Evolutionary conservation across 2,113 vertebrate genomes (phyloP), one percentile per base, ranked within the genome.

Genomic region (Amia ocellicauda): DNA sequence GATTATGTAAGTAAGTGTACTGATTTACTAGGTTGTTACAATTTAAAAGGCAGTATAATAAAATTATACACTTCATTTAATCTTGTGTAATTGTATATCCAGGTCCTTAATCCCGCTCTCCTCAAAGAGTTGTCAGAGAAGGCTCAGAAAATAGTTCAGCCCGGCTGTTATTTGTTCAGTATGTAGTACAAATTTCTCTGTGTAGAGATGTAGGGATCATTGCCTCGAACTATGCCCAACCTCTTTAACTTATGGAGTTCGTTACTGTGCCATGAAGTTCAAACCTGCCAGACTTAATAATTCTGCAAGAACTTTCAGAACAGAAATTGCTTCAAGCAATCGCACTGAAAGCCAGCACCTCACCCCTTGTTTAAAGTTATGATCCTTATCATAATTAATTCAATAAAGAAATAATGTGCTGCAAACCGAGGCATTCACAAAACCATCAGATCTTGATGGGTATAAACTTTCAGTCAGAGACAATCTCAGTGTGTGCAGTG

Each of bases 341-440:
- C 79, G 80, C 79, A 89, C 86, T 77, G 87, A 91, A 92, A 93
- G 88, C 91, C 93, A 90, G 86, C 83, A 79, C 92, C 92, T 97
- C 93, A 96, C 94, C 93, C 93, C 85, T 88, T 89, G 92, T 97
- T 98, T 97, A 96, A 97, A 97, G 93, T 93, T 93, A 93, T 91
- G 96, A 98, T 98, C 92, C 93, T 98, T 98, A 98, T 98, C 95
- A 82, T 94, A 97, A 98, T 98, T 97, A 97, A 98, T 98, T 97
- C 95, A 98, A 98, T 98, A 97, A 98, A 96, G 92, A 85, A 87
- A 90, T 94, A 97, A 97, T 95, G 93, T 94, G 95, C 91, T 91
- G 93, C 92, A 95, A 88, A 95, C 91, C 93, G 91, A 84, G 89
- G 90, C 89, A 91, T 90, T 92, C 81, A 91, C 85, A 92, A 90